phyloP scores from a whole-genome alignment of 2,888 invertebrate species.

The Amaurobius ferox region DNA sequence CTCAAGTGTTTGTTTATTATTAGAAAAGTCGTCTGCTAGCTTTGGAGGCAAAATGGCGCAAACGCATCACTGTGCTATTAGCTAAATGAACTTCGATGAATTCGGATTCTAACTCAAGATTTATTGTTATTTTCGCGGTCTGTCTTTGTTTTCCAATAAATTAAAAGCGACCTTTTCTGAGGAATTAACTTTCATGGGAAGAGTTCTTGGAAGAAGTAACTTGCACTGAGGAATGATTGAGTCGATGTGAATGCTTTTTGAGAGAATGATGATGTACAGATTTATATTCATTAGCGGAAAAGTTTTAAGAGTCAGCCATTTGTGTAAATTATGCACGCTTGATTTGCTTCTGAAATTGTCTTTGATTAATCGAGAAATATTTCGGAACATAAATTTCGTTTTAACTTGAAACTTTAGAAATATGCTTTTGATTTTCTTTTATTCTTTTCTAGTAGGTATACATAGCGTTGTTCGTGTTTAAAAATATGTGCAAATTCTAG shows the following conservation, averaged over 20 bases:
- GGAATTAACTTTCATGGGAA: constrained; percentile 1
- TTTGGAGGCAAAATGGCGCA: background rate
- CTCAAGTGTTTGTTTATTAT: constrained; percentile 43
- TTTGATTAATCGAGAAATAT: too few species aligned
- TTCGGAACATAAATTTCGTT: too few species aligned
- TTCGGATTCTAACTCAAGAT: constrained; percentile 12
- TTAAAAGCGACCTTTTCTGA: constrained; percentile 3
- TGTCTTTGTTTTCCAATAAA: constrained; percentile 18
- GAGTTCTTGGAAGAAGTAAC: constrained; percentile 1
- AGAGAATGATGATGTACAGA: too few species aligned
- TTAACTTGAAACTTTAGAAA: too few species aligned
- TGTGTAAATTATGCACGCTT: too few species aligned
- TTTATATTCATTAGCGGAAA: too few species aligned
- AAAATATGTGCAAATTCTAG: too few species aligned
- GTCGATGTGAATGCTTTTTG: background rate
- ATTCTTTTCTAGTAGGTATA: too few species aligned
- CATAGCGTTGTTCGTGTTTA: too few species aligned
- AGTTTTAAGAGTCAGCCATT: too few species aligned
- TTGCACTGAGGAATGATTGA: background rate
- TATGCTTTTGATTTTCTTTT: too few species aligned
- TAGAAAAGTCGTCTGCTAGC: constrained; percentile 9
- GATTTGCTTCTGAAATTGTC: too few species aligned
- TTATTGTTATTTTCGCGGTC: constrained; percentile 5
- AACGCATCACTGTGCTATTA: background rate
- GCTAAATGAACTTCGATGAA: constrained; percentile 12